Evolutionary conservation across 1,140 invertebrate genomes (phyloP), one percentile per base, ranked within the genome.

Genomic region (Lordiphosa mommai): DNA sequence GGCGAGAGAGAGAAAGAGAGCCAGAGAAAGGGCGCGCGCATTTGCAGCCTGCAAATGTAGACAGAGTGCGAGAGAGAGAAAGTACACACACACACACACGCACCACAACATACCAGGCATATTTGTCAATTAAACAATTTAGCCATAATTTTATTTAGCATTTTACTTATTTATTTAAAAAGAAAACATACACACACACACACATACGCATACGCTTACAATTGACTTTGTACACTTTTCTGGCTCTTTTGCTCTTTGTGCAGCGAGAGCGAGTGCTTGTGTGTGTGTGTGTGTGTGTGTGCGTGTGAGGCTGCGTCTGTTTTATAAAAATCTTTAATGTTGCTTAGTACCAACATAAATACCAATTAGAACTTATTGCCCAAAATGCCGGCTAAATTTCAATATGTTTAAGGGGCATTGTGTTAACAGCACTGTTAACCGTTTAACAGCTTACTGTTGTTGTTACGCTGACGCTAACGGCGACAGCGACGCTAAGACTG

Each of bases 301-400:
- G 13, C 14, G 10, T n/a, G 23, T 27, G 17, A 41, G 20, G 17
- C 10, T 41, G 40, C 40, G 17, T n/a, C 23, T 41, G 38, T 17
- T 12, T 27, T 4, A 7, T 27, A 27, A 27, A 27, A 23, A 27
- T 7, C 23, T 4, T 27, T 27, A 27, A 27, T 23, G 20, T 23
- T 23, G 20, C 4, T 23, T 23, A 41, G 12, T 12, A 41, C 12
- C 20, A 41, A 27, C 10, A 43, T 10, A 43, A 43, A 27, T 43
- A 27, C 60, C 32, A 61, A 38, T 63, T 52, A 36, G 61, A 41
- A 9, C 14, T 20, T 17, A 34, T 13, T 12, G 23, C 27, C 13
- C 17, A 48, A 65, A 65, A 66, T 67, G 63, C 63, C 63, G 63
- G 61, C 44, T 29, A 43, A 49, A 57, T 38, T 66, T 33, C 38